Conservation (phyloP, 2,113 vertebrate species). For the Paracanthobrama guichenoti region DNA sequence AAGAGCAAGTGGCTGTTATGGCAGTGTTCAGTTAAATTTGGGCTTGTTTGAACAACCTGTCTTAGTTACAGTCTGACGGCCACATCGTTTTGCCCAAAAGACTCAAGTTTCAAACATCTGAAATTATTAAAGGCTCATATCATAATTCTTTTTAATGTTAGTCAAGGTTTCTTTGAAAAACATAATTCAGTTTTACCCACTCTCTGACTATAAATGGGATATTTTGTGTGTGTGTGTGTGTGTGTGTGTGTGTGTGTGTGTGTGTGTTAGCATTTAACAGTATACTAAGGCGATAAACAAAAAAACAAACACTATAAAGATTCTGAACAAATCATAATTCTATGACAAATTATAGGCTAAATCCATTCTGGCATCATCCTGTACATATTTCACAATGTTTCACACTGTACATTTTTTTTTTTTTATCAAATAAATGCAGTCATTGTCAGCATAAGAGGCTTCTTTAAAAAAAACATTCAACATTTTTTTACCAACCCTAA, state of each 20-base stretch:
- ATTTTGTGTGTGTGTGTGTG: no score
- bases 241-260: no score
- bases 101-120: not conserved
- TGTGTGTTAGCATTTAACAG: no score
- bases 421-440: not conserved
- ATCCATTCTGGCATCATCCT: not conserved
- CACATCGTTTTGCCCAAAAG: not conserved
- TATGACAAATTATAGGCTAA: not conserved
- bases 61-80: not conserved
- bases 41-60: conserved; percentile 2
- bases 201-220: not conserved
- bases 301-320: not conserved
- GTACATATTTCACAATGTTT: not conserved
- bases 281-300: no score
- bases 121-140: not conserved
- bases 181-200: not conserved
- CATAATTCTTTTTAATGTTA: not conserved
- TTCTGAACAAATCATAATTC: not conserved
- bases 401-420: not conserved
- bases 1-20: conserved; percentile 10
- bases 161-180: not conserved
- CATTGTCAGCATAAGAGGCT: no score
- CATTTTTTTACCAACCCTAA: no score
- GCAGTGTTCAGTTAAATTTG: not conserved
- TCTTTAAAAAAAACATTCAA: no score